phyloP scores from a whole-genome alignment of 2,888 invertebrate genomes.

The Busseola fusca region DNA sequence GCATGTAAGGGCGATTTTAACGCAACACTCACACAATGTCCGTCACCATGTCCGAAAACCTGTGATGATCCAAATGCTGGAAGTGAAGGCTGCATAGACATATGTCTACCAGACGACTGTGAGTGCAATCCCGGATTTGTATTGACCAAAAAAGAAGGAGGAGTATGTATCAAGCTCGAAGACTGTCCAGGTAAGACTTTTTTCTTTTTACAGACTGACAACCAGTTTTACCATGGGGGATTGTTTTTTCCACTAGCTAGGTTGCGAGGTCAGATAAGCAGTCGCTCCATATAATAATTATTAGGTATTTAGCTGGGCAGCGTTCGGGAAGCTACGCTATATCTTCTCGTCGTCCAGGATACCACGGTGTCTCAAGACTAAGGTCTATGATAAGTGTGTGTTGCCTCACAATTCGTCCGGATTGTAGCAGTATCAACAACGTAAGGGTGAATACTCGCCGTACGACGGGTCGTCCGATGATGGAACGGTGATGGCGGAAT shows the following conservation, averaged over 20 bases:
- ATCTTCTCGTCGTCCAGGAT: too few species aligned
- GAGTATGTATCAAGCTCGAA: constrained; percentile 25
- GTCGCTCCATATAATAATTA: not conserved
- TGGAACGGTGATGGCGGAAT: too few species aligned
- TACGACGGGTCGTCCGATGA: too few species aligned
- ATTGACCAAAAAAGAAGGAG: not conserved
- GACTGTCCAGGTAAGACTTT: constrained; percentile 36
- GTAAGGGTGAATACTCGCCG: too few species aligned
- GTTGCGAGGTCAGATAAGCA: not conserved
- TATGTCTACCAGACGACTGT: constrained; percentile 61
- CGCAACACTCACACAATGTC: constrained; percentile 47
- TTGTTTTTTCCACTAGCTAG: not conserved
- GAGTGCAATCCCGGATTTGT: constrained; percentile 56
- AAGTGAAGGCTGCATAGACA: constrained; percentile 29
- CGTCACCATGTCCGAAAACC: constrained; percentile 62
- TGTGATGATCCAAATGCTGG: constrained; percentile 51
- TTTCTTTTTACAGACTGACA: not conserved
- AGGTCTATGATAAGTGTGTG: too few species aligned
- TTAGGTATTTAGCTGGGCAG: not conserved
- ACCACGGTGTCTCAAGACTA: too few species aligned
- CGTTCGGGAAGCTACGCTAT: too few species aligned
- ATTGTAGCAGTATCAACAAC: too few species aligned
- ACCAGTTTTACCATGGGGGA: not conserved
- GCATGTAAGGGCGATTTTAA: constrained; percentile 30
- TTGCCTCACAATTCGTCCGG: too few species aligned